Evolutionary conservation across 1,140 invertebrate species (phyloP), one percentile per base, ranked within the genome.

Genomic region (Hycleus phaleratus): DNA sequence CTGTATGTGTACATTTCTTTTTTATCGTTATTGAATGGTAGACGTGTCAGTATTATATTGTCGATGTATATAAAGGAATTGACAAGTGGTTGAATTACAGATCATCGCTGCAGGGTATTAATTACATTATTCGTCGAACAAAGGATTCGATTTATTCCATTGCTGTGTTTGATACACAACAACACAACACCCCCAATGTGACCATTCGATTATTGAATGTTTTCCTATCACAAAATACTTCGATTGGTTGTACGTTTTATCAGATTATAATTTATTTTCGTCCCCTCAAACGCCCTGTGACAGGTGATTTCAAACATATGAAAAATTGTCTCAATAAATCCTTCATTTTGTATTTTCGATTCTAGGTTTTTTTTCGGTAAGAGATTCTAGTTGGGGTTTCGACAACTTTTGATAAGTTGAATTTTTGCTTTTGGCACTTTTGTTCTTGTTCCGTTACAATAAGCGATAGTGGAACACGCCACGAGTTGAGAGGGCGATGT

Each of bases 401-500:
- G 32, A 7, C 32, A 32, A 32, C 32, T 32, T 32, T 32, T 1
- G 26, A 7, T 7, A 7, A 32, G 7, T 32, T 32, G 32, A 45
- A 53, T 46, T 46, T 32, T 26, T 18, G 51, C 51, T 53, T 53
- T 53, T 53, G 51, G 51, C 51, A 53, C 25, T 53, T 45, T 53
- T 46, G 51, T 53, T 53, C 51, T 53, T 53, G 51, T 53, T 53
- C 38, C 51, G 44, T 53, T 53, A 53, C 46, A 53, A 32, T 42
- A 53, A 53, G 51, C 26, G 51, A 25, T 46, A 38, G 43, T 45
- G 51, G 45, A 51, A 53, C 51, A 53, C 46, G 51, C 42, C 43
- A 45, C 51, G 59, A 61, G 59, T 61, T 61, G 60, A 62, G 51
- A 59, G 60, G 56, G 60, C 60, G 60, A 62, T 59, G 60, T 62